Percentiles rank a stretch among this genome's conserved stretches.
phyloP scores from a whole-genome alignment of 2,888 invertebrate genomes.

The Chouioia cunea region DNA sequence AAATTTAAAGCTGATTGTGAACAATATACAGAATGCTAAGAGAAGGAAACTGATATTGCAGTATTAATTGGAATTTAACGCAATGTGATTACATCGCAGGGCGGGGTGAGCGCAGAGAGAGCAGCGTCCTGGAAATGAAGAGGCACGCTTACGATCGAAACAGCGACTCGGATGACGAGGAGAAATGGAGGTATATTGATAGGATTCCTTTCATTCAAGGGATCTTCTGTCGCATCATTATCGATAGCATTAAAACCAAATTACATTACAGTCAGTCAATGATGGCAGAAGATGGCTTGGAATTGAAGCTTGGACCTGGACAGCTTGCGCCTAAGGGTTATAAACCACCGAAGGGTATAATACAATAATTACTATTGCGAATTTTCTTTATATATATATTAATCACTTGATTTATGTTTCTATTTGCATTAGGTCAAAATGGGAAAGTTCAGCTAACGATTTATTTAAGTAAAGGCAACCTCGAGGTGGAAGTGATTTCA shows the following conservation, averaged over 20 bases:
- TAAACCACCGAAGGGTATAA: constrained; percentile 67
- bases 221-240: too few species aligned
- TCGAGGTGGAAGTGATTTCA: constrained; percentile 88
- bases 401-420: not conserved
- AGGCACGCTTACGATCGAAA: constrained; percentile 72
- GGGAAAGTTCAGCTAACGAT: constrained; percentile 91
- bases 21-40: not conserved
- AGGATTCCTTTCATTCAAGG: too few species aligned
- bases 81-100: constrained; percentile 49
- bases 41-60: too few species aligned
- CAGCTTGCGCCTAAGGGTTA: constrained; percentile 85
- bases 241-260: too few species aligned
- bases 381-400: not conserved
- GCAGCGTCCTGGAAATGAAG: constrained; percentile 72
- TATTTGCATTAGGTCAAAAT: constrained; percentile 66
- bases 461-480: constrained; percentile 89
- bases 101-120: constrained; percentile 72
- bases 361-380: not conserved
- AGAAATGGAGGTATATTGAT: constrained; percentile 64
- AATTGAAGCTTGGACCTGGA: constrained; percentile 79
- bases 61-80: constrained; percentile 10
- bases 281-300: constrained; percentile 63
- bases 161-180: constrained; percentile 73
- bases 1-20: not conserved
- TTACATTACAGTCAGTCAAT: constrained; percentile 36